Conservation (phyloP, 2,888 invertebrate genomes). For the Drosophila borborema region DNA sequence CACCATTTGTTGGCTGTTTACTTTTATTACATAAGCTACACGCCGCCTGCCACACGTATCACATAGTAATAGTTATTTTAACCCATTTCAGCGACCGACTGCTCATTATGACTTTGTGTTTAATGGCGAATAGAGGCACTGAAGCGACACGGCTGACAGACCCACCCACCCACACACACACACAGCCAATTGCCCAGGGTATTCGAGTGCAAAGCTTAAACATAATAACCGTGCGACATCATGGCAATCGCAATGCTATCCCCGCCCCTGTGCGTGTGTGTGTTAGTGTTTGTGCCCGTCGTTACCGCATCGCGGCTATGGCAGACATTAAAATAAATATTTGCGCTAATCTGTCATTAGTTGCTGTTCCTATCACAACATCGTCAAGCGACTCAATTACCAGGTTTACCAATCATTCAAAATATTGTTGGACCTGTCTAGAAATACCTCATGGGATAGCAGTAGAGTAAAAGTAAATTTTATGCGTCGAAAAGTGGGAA, state of each 20-base stretch:
- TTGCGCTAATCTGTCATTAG: slow-evolving; percentile 80
- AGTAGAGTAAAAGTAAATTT: neutral
- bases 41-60: slow-evolving; percentile 35
- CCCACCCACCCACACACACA: neutral
- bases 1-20: slow-evolving; percentile 73
- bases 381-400: neutral
- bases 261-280: slow-evolving; percentile 28
- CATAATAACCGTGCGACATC: slow-evolving; percentile 62
- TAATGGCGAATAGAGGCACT: slow-evolving; percentile 74
- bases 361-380: slow-evolving; percentile 22
- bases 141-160: slow-evolving; percentile 29
- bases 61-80: slow-evolving; percentile 70
- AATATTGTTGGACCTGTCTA: neutral
- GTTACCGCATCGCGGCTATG: slow-evolving; percentile 52
- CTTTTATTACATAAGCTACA: slow-evolving; percentile 75
- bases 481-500: neutral
- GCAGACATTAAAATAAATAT: slow-evolving; percentile 76
- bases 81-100: slow-evolving; percentile 74
- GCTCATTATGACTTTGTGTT: slow-evolving; percentile 79
- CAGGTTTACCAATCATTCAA: slow-evolving; percentile 14
- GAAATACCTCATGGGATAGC: neutral
- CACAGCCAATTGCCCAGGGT: slow-evolving; percentile 67
- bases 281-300: slow-evolving; percentile 35
- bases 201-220: slow-evolving; percentile 70
- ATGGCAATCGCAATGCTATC: slow-evolving; percentile 20